Evolutionary conservation across 1,140 invertebrate genomes (phyloP), one percentile per base, ranked within the genome.

Genomic region (Brachionus sp.): DNA sequence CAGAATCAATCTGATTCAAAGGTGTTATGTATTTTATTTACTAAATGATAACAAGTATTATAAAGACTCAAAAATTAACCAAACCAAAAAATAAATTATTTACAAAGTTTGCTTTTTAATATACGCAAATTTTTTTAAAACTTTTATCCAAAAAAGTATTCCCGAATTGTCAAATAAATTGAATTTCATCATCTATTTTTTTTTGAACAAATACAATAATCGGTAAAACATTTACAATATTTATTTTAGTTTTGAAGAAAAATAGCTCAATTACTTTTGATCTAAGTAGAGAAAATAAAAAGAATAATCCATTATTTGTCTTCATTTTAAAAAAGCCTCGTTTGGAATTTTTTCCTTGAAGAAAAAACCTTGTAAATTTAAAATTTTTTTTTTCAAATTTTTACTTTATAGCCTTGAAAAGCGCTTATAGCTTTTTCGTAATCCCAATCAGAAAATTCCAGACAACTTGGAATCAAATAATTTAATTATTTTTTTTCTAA

Each of bases 381-480:
- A 33, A n/a, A 35, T 7, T 13, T 66, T 37, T 64, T 25, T 25
- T 64, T 13, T 64, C 6, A 23, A 4, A 66, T 35, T 33, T 33
- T n/a, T 66, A 66, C 64, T 39, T 80, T 80, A 35, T 80, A 12
- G 1, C 37, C 33, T 9, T 13, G 29, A 19, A 80, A 80, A 5
- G 77, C 62, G 10, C 13, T 29, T 12, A 13, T 35, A 1, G 77
- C 77, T 42, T 62, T n/a, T 2, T 80, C 77, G 57, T 62, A 80
- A 39, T 80, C 39, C 77, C 77, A 80, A 12, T 62, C 0, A n/a
- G 77, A 57, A 62, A 62, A 80, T 5, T 80, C 77, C 12, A 80
- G 33, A 16, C 77, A 80, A 37, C 77, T 80, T 29, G 29, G 5
- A 4, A 10, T 37, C 25, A 75, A 42, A 23, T 19, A 44, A 23